Conservation (phyloP, 2,888 invertebrate genomes). For the Thera obeliscata region DNA sequence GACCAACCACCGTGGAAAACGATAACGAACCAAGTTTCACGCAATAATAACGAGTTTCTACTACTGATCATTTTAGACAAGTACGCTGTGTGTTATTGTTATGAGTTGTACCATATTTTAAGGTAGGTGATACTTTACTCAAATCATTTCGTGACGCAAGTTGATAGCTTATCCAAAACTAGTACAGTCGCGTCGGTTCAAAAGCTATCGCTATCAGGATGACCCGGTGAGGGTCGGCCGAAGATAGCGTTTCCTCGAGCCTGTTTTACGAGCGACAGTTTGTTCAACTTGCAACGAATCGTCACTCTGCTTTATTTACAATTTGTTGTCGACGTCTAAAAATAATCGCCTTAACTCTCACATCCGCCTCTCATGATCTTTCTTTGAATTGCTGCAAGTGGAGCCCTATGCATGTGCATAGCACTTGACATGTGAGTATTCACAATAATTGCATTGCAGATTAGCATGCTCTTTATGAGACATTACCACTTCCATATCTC, state of each 20-base stretch:
- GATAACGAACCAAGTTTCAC: conserved; percentile 59
- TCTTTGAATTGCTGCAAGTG: conserved; percentile 54
- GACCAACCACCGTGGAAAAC: conserved; percentile 66
- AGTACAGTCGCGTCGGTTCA: conserved; percentile 65
- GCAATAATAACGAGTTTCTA: conserved; percentile 52
- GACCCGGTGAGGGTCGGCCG: conserved; percentile 51
- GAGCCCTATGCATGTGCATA: conserved; percentile 45
- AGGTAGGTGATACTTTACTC: conserved; percentile 25
- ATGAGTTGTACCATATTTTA: conserved; percentile 23
- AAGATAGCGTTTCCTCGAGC: conserved; percentile 63
- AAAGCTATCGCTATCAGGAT: conserved; percentile 61
- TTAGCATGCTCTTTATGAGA: conserved; percentile 5
- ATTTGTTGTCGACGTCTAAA: conserved; percentile 58
- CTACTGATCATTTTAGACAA: conserved; percentile 34
- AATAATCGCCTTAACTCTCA: conserved; percentile 58
- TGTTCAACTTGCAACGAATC: conserved; percentile 73
- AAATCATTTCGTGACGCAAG: conserved; percentile 72
- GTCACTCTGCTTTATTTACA: conserved; percentile 68
- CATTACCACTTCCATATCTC: conserved; percentile 5
- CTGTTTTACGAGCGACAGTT: conserved; percentile 70
- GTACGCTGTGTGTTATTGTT: conserved; percentile 22
- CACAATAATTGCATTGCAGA: conserved; percentile 43
- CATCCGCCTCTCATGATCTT: conserved; percentile 56
- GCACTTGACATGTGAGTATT: conserved; percentile 44
- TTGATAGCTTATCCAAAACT: conserved; percentile 77